These are phyloP conservation scores for Trichacis sp. DNA, from an alignment of 2,888 invertebrate genomes.

Conservation along the genomic window DNA sequence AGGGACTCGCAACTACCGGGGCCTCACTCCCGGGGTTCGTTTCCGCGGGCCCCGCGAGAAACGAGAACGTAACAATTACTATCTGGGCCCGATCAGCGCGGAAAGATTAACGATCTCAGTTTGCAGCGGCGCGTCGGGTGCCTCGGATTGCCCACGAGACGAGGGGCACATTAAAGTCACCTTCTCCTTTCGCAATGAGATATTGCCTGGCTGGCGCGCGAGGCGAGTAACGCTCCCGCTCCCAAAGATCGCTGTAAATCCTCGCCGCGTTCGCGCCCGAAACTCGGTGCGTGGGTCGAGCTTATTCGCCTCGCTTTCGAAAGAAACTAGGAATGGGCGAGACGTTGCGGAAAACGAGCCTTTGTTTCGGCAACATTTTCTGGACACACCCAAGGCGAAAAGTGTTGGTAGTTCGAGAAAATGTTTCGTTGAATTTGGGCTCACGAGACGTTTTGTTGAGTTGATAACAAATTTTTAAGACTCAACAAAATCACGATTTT, in stretches of 20 bases:
- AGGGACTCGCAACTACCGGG: conserved; percentile 16
- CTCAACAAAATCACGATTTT: too few relatives aligned
- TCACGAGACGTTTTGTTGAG: too few relatives aligned
- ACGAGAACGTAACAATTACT: conserved; percentile 69
- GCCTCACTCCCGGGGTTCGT: neutral
- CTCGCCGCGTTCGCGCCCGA: conserved; percentile 38
- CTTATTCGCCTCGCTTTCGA: conserved; percentile 1
- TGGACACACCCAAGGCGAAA: too few relatives aligned
- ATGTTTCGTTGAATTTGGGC: too few relatives aligned
- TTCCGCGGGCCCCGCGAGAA: conserved; percentile 51
- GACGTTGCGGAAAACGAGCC: too few relatives aligned
- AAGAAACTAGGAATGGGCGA: too few relatives aligned
- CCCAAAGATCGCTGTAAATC: conserved; percentile 47
- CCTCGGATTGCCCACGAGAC: conserved; percentile 62
- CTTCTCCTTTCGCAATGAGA: conserved; percentile 67
- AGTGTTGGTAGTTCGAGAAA: too few relatives aligned
- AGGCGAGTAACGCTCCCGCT: conserved; percentile 22
- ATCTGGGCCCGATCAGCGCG: conserved; percentile 68
- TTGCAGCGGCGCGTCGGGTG: conserved; percentile 62
- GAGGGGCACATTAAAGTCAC: conserved; percentile 68
- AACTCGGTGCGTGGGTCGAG: conserved; percentile 7
- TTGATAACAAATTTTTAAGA: too few relatives aligned
- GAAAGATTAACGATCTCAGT: conserved; percentile 69
- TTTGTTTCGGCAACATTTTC: too few relatives aligned
- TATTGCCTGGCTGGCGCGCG: conserved; percentile 60